phyloP scores from a whole-genome alignment of 2,113 vertebrate genomes.

The Gasterosteus nipponicus region DNA sequence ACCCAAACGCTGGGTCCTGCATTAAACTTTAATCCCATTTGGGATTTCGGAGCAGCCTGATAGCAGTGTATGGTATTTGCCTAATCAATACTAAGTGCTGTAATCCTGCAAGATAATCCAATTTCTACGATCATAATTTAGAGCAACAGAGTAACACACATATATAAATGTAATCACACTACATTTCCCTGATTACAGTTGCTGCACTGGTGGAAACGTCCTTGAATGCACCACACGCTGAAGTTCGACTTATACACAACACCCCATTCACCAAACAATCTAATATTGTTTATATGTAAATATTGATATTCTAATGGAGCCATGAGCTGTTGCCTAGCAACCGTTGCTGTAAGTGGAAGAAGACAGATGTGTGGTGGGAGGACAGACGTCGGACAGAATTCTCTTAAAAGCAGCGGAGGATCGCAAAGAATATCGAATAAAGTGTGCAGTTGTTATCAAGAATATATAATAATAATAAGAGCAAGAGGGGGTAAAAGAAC shows the following conservation, averaged over 20 bases:
- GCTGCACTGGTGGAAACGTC: not conserved
- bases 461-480: not conserved
- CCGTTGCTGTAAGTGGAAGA: slow-evolving; percentile 59
- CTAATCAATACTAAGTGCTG: not conserved
- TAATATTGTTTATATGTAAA: slow-evolving; percentile 61
- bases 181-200: not conserved
- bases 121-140: not conserved
- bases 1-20: not conserved
- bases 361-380: slow-evolving; percentile 57
- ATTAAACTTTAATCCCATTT: not conserved
- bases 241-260: slow-evolving; percentile 26
- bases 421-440: slow-evolving; percentile 39
- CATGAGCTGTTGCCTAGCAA: slow-evolving; percentile 70
- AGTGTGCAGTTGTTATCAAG: not conserved
- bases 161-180: not conserved
- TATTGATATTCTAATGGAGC: slow-evolving; percentile 62
- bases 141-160: not conserved
- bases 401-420: slow-evolving; percentile 36
- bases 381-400: slow-evolving; percentile 55
- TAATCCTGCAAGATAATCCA: not conserved
- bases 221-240: not conserved
- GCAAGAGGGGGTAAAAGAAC: not conserved
- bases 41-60: not conserved
- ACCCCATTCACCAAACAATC: slow-evolving; percentile 13
- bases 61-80: not conserved